Evolutionary conservation across 2,797 vertebrate genomes (phyloP).

Genomic region (Pseudocheirus occidentalis): DNA sequence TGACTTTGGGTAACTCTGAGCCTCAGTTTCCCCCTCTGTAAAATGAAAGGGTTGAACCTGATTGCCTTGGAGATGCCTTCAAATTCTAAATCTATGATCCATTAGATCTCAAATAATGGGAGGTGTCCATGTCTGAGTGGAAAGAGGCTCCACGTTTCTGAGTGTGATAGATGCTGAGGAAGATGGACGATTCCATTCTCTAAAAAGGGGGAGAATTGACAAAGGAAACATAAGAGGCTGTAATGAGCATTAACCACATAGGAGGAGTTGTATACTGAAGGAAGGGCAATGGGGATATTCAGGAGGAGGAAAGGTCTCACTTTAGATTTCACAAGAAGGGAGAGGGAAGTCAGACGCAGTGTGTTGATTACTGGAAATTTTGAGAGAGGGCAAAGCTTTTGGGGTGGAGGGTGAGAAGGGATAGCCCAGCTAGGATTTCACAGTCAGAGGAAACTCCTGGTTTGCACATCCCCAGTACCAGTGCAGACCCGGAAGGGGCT

Average conservation of each 20-base stretch:
- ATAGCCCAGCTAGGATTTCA: not conserved
- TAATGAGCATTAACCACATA: not conserved
- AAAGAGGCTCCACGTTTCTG: not conserved
- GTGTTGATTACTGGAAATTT: not conserved
- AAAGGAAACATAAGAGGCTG: not conserved
- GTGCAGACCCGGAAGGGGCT: not conserved
- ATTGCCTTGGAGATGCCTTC: no score
- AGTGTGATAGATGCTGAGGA: not conserved
- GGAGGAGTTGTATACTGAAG: not conserved
- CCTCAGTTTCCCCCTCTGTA: no score
- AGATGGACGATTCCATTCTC: not conserved
- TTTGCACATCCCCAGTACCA: no score
- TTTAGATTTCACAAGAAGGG: not conserved
- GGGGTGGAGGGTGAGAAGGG: not conserved
- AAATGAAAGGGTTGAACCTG: no score
- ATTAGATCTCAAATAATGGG: not conserved
- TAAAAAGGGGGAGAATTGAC: not conserved
- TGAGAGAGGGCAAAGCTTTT: not conserved
- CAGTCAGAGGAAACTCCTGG: not conserved
- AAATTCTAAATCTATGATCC: not conserved
- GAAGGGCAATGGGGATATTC: no score
- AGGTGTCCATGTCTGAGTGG: not conserved
- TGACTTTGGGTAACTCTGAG: not conserved
- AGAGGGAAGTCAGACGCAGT: not conserved
- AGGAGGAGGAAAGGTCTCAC: no score